Evolutionary conservation across 2,888 invertebrate genomes (phyloP).

Genomic region (Parasteatoda lunata): DNA sequence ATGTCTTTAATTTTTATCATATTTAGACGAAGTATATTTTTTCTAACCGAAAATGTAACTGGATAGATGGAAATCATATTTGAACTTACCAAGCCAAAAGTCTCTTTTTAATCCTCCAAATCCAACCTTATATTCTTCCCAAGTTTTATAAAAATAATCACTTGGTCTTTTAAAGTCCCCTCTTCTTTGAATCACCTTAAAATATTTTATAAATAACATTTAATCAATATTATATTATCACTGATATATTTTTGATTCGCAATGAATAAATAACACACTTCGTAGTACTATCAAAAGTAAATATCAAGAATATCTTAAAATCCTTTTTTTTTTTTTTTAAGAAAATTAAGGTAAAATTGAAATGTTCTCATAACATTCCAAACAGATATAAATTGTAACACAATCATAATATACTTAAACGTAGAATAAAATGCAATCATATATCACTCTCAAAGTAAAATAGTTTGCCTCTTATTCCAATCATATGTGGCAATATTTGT

Average conservation of each 20-base stretch:
- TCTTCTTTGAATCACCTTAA: slow-evolving; percentile 19
- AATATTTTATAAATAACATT: slow-evolving; percentile 12
- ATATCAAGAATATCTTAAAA: not conserved
- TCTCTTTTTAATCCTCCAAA: slow-evolving; percentile 74
- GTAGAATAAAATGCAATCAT: too few relatives aligned
- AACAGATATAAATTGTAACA: too few relatives aligned
- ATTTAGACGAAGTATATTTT: too few relatives aligned
- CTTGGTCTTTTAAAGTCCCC: too few relatives aligned
- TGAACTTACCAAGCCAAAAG: slow-evolving; percentile 74
- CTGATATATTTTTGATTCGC: not conserved
- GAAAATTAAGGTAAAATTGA: not conserved
- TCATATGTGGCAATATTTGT: too few relatives aligned
- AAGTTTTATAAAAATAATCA: slow-evolving; percentile 72
- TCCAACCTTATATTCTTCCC: slow-evolving; percentile 73
- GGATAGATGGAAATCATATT: not conserved
- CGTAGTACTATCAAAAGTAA: not conserved
- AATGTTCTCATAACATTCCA: not conserved
- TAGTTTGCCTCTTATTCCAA: too few relatives aligned
- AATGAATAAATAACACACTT: not conserved
- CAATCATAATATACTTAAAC: too few relatives aligned
- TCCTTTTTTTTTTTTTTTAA: not conserved
- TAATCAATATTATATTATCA: not conserved
- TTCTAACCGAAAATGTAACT: too few relatives aligned
- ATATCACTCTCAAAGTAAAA: too few relatives aligned
- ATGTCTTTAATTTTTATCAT: too few relatives aligned